Evolutionary conservation across 2,797 vertebrate species (phyloP).

Genomic region (Gorsachius magnificus): DNA sequence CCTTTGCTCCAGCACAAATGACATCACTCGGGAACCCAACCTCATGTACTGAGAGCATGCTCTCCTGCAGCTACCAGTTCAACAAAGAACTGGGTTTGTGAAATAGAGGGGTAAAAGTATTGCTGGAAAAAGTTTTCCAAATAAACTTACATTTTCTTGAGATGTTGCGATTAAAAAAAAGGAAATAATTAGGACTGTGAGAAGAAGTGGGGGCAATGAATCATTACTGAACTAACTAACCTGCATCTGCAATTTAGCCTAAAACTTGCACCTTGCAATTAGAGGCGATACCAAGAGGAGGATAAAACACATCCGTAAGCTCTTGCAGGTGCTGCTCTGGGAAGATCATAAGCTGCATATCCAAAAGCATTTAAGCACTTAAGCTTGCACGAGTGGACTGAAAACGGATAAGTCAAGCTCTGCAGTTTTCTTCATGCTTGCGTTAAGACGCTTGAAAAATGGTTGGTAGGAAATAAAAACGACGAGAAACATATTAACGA

Average conservation of each 20-base stretch:
- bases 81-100: conserved; percentile 16
- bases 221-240: background rate
- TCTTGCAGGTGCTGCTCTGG: background rate
- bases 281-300: background rate
- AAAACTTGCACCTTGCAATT: background rate
- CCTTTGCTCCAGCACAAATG: conserved; percentile 38
- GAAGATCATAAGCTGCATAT: background rate
- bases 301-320: background rate
- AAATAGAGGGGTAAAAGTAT: background rate
- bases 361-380: background rate
- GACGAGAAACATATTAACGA: background rate
- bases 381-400: background rate
- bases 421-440: background rate
- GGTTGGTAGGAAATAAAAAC: background rate
- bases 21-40: conserved; percentile 44
- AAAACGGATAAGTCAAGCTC: background rate
- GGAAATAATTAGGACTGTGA: background rate
- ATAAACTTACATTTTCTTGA: background rate
- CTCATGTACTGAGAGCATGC: conserved; percentile 14
- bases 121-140: background rate
- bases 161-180: background rate
- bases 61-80: background rate
- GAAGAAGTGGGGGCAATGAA: background rate
- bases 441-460: background rate
- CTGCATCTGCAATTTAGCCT: background rate